Conservation (phyloP, 2,888 invertebrate species). For the Ecdyonurus torrentis region DNA sequence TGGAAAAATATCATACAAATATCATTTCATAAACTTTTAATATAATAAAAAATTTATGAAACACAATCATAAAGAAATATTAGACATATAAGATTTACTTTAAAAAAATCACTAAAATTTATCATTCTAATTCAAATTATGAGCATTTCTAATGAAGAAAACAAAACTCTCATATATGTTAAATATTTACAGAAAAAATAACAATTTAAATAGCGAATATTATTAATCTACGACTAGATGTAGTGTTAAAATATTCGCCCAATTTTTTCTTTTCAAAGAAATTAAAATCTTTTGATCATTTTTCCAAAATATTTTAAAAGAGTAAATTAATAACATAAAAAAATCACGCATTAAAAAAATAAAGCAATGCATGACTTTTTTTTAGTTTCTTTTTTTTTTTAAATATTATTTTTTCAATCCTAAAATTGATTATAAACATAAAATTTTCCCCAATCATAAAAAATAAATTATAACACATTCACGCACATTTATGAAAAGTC, state of each 20-base stretch:
- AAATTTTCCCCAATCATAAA: background rate
- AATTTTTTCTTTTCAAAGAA: background rate
- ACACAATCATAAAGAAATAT: background rate
- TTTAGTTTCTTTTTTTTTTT: no score
- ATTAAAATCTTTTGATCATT: no score
- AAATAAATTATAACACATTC: background rate
- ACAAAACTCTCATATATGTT: no score
- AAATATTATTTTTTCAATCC: background rate
- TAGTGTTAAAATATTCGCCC: background rate
- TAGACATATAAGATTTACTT: background rate
- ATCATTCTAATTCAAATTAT: background rate
- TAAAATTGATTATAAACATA: background rate
- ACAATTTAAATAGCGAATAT: background rate
- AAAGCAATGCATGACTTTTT: no score
- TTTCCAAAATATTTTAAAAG: no score
- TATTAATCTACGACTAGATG: background rate
- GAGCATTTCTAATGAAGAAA: background rate
- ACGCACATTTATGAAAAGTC: background rate
- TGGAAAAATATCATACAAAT: background rate
- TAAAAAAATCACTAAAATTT: background rate
- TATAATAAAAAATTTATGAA: background rate
- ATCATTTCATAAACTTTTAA: background rate
- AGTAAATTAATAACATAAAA: background rate
- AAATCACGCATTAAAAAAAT: no score
- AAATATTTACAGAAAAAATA: background rate